Base-by-base conservation (phyloP, 2,113 vertebrate species). In the Choloepus hoffmanni region DNA sequence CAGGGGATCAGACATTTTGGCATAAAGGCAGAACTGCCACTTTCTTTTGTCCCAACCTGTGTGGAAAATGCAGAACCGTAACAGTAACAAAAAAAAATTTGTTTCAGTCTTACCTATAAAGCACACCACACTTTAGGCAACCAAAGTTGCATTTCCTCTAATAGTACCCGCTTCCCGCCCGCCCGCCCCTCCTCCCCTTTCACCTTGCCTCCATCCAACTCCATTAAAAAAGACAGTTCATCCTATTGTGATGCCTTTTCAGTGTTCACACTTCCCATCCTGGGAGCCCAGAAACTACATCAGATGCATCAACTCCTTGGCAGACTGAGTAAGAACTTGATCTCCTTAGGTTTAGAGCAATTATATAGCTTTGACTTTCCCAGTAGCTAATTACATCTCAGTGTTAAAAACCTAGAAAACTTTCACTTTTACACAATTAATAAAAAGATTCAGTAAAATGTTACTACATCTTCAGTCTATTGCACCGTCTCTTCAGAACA, bases 391-490 rank as follows among this genome's bases (percentile, higher is more conserved):
- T 53, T 58, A 50, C 14, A 92, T 23, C 16, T 73, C 23, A 67
- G 30, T 88, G n/a, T 74, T 76, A 68, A 92, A 96, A 84, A 9
- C 21, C 48, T 0, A 85, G n/a, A 62, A 94, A 83, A 67, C 28
- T 72, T 90, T 76, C 16, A n/a, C 19, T 84, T 67, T 60, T 36
- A 76, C 24, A 81, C 40, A 55, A 74, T 83, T 53, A 92, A 70
- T 81, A 79, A 74, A 94, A 90, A 28, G 24, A 18, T 50, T 53
- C 18, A 73, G 50, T 50, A 68, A 60, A 84, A 53, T 36, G 43
- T 0, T 82, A 5, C 15, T 67, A n/a, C 24, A 16, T 6, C 33
- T 85, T 62, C 21, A 23, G 11, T 62, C 30, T 70, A 65, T 7
- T 60, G 26, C 36, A 62, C 21, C 40, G 12, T 18, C 40, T 82